Evolutionary conservation across 2,113 vertebrate genomes (phyloP).

Genomic region (Macrotus californicus): DNA sequence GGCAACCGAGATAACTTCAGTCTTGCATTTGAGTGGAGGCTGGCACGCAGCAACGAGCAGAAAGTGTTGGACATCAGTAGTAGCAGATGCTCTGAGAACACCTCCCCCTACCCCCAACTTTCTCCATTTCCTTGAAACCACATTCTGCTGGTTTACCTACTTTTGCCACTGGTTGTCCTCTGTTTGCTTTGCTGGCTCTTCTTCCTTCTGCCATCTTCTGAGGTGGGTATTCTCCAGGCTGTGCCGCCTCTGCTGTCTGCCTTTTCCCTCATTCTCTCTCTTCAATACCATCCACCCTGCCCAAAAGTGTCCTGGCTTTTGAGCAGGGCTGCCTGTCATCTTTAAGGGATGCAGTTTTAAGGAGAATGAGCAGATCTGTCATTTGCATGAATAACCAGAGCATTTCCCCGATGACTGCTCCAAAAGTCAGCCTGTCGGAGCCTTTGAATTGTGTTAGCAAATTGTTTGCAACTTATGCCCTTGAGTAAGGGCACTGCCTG

Average conservation of each 20-base stretch:
- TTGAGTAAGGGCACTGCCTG: slow-evolving; percentile 37
- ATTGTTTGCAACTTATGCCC: background rate
- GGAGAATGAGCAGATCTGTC: background rate
- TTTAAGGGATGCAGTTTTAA: background rate
- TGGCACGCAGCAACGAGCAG: background rate
- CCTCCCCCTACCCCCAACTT: background rate
- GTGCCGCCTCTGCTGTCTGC: background rate
- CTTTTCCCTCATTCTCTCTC: background rate
- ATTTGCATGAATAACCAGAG: background rate
- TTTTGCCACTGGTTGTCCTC: background rate
- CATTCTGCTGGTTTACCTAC: background rate
- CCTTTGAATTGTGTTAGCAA: background rate
- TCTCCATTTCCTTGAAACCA: background rate
- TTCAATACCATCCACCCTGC: background rate
- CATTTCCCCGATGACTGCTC: background rate
- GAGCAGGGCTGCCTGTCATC: rapidly evolving
- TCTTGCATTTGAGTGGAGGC: background rate
- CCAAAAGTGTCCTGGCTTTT: background rate
- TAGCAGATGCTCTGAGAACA: background rate
- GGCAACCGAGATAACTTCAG: background rate
- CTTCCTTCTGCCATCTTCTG: background rate
- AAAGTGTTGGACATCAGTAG: background rate
- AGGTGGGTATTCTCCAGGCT: background rate
- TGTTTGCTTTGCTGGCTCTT: background rate
- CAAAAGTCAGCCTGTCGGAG: background rate